phyloP scores from a whole-genome alignment of 1,140 invertebrate genomes.

The Plectrocnemia conspersa region DNA sequence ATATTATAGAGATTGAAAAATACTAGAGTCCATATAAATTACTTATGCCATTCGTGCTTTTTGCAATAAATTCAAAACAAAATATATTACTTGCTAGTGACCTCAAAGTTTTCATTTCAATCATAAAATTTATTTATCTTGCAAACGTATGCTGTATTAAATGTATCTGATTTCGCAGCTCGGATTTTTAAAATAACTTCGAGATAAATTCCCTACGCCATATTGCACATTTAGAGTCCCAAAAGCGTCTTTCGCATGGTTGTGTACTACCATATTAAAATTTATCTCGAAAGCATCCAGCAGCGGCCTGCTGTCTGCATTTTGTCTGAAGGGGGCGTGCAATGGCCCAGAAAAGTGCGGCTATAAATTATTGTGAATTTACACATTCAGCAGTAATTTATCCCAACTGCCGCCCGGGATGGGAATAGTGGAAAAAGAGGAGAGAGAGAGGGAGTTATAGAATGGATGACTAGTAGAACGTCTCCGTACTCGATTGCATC shows the following conservation, averaged over 20 bases:
- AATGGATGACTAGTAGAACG: too few relatives aligned
- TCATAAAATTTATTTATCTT: background rate
- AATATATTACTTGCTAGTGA: too few relatives aligned
- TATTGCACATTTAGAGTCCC: too few relatives aligned
- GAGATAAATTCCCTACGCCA: too few relatives aligned
- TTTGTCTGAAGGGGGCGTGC: slow-evolving; percentile 2
- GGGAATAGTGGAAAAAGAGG: background rate
- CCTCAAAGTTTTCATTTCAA: too few relatives aligned
- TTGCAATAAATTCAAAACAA: too few relatives aligned
- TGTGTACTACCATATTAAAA: slow-evolving; percentile 8
- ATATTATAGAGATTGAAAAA: too few relatives aligned
- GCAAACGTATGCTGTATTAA: background rate
- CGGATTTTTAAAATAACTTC: too few relatives aligned
- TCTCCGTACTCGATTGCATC: too few relatives aligned
- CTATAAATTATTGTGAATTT: slow-evolving; percentile 16
- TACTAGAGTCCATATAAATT: too few relatives aligned
- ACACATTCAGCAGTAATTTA: slow-evolving; percentile 15
- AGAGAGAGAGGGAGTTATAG: background rate
- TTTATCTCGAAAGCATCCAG: slow-evolving; percentile 8
- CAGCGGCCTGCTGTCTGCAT: slow-evolving; percentile 5
- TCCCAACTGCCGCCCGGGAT: background rate
- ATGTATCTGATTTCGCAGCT: slow-evolving; percentile 7
- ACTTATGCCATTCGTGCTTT: too few relatives aligned
- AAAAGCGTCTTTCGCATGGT: too few relatives aligned
- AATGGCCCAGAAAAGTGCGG: slow-evolving; percentile 13